Base-by-base conservation (phyloP, 2,797 vertebrate genomes). In the Sphaeramia orbicularis region DNA sequence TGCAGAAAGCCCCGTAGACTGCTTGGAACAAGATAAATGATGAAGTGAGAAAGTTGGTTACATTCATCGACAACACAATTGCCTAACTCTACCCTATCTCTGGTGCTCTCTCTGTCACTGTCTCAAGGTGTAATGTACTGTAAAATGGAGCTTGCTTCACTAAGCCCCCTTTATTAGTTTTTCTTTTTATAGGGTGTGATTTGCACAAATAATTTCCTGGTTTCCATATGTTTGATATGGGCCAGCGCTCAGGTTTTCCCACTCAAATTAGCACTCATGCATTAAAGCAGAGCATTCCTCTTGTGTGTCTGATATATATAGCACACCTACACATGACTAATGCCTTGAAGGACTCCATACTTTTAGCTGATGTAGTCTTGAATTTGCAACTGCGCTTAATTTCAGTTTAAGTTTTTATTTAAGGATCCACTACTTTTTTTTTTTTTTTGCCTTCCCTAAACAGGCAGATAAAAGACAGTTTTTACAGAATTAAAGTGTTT, bases 91-190 rank as follows among this genome's bases (percentile, higher is more conserved):
- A 35, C 74, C 64, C 76, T 73, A 72, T 85, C 86, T 86, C 71
- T 48, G 27, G 14, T 48, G 61, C 78, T 74, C 85, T 84, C 84
- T 92, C 75, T 74, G 85, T 91, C 90, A 88, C 86, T 91, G 85
- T 93, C 90, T 86, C 78, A 62, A 85, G 81, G 87, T 91, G 86
- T 92, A 91, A 90, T 91, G 90, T 92, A 83, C 87, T 91, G 90
- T 91, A 91, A 91, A 94, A 93, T 90, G 74, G 84, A 87, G 84
- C 88, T 76, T 84, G 87, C 82, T 82, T 88, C 89, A 82, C 86
- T 90, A 88, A 90, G 80, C 62, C 81, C 81, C 77, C 78, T 84
- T 91, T 88, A 90, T 91, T 91, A 80, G 80, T 90, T 91, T 86
- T 89, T 86, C 85, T 86, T 89, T 88, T 87, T 87, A 91, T 86